Evolutionary conservation across 2,888 invertebrate genomes (phyloP).

Genomic region (Pandemis cinnamomeana): DNA sequence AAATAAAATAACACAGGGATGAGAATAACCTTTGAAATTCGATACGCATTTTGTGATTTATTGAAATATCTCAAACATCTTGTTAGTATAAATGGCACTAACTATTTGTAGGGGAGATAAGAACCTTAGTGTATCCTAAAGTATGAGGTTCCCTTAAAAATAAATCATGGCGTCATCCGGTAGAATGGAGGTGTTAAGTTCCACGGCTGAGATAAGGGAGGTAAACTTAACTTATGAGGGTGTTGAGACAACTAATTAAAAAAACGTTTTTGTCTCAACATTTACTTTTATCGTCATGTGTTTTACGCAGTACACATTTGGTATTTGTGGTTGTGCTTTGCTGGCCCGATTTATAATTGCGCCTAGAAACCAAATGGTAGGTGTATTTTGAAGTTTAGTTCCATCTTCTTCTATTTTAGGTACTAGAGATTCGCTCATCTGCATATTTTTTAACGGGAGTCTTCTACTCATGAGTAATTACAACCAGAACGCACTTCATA

Average conservation of each 20-base stretch:
- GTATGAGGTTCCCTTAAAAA: conserved; percentile 67
- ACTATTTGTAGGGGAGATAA: conserved; percentile 70
- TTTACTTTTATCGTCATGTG: too few relatives aligned
- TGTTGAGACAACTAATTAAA: conserved; percentile 38
- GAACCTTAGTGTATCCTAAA: conserved; percentile 62
- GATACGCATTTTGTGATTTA: conserved; percentile 82
- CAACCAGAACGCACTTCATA: too few relatives aligned
- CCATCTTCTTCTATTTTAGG: too few relatives aligned
- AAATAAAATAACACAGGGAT: conserved; percentile 63
- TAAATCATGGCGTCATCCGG: conserved; percentile 77
- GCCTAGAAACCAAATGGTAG: too few relatives aligned
- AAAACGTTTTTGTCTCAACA: not conserved
- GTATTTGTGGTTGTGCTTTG: too few relatives aligned
- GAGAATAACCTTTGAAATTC: conserved; percentile 74
- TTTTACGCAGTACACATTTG: too few relatives aligned
- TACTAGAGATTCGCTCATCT: too few relatives aligned
- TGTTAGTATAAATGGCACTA: conserved; percentile 72
- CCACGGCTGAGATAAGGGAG: conserved; percentile 42
- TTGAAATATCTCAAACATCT: conserved; percentile 78
- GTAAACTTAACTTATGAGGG: conserved; percentile 41
- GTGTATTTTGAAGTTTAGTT: too few relatives aligned
- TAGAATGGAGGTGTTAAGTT: conserved; percentile 74
- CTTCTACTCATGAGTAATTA: too few relatives aligned
- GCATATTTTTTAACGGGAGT: too few relatives aligned
- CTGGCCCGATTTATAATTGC: too few relatives aligned